Evolutionary conservation across 64 coral and sea anemone species (phyloP).

Genomic region (Acropora yongei): DNA sequence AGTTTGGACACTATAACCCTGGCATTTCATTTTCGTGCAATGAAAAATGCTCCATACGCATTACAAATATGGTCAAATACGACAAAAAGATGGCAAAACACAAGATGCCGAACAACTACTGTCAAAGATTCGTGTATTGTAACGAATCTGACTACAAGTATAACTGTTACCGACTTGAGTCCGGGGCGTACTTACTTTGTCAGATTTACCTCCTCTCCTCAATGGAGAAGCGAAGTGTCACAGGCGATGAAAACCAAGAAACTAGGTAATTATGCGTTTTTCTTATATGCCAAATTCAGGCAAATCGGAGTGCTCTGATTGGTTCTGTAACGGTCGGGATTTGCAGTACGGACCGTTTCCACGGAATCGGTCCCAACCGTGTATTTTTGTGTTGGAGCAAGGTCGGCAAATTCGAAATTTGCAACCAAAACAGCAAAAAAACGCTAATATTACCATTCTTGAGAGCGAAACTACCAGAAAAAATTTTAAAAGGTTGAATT

Average conservation of each 20-base stretch:
- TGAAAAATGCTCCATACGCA: background rate
- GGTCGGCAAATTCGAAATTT: no score
- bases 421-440: no score
- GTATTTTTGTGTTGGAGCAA: no score
- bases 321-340: no score
- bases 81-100: slow-evolving; percentile 10
- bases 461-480: no score
- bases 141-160: background rate
- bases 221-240: background rate
- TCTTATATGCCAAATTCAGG: no score
- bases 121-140: slow-evolving; percentile 4
- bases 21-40: background rate
- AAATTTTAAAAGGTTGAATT: no score
- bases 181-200: slow-evolving; percentile 28
- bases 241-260: slow-evolving; percentile 4
- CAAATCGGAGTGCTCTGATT: no score
- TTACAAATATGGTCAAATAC: slow-evolving; percentile 31
- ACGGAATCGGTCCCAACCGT: no score
- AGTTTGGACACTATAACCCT: slow-evolving; percentile 6
- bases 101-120: background rate
- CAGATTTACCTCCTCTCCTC: background rate
- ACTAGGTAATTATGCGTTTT: background rate
- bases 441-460: no score
- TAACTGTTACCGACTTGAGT: background rate
- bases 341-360: no score